Percentiles rank a stretch among this genome's conserved stretches.
phyloP scores from a whole-genome alignment of 2,113 vertebrate species.

The Tetrao urogallus region DNA sequence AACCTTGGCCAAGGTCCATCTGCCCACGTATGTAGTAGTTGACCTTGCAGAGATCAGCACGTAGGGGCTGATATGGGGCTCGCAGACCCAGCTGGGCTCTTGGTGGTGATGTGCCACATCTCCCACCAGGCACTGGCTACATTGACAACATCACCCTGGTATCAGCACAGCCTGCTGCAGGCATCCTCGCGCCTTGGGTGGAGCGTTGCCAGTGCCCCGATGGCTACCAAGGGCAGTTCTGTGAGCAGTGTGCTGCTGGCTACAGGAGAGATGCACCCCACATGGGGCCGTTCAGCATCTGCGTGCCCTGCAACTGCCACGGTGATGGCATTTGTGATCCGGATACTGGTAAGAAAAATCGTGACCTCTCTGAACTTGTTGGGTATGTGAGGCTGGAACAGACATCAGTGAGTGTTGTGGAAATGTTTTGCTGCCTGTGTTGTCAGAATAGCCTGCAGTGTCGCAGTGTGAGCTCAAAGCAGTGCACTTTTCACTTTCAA shows the following conservation, averaged over 20 bases:
- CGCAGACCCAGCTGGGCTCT: neutral
- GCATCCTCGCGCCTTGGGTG: slow-evolving; percentile 85
- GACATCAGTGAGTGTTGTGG: neutral
- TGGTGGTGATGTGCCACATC: accelerated
- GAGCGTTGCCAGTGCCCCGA: slow-evolving; percentile 83
- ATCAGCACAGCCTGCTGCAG: slow-evolving; percentile 77
- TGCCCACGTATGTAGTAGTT: accelerated
- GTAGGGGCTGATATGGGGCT: neutral
- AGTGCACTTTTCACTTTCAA: neutral
- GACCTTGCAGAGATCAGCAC: neutral
- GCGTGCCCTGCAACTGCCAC: slow-evolving; percentile 85
- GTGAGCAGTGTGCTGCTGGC: slow-evolving; percentile 84
- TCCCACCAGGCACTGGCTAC: slow-evolving; percentile 87
- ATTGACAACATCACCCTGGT: slow-evolving; percentile 86
- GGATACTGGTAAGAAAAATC: slow-evolving; percentile 81
- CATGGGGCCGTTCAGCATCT: slow-evolving; percentile 82
- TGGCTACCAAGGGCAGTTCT: slow-evolving; percentile 85
- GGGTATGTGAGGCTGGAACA: accelerated
- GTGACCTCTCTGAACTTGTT: accelerated
- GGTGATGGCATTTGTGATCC: slow-evolving; percentile 88
- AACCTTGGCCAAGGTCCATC: neutral
- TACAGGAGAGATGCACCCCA: slow-evolving; percentile 78
- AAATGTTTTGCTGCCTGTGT: neutral
- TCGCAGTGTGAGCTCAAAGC: neutral
- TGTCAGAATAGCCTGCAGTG: neutral